These are phyloP conservation scores for Corbicula japonica DNA, from an alignment of 2,888 invertebrate genomes.

Conservation along the genomic window DNA sequence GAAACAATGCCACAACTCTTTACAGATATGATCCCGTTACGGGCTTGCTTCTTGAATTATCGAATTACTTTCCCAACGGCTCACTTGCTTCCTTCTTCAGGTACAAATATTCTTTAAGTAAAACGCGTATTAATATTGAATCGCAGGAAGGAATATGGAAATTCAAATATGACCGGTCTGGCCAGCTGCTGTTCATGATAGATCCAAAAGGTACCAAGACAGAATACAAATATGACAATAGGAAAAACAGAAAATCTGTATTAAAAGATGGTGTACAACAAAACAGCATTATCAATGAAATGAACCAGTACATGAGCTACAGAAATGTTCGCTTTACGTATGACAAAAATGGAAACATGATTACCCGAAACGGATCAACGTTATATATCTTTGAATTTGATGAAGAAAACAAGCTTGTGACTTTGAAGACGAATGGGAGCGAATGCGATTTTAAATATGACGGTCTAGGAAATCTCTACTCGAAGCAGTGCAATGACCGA, in stretches of 20 bases:
- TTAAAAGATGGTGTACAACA: background rate
- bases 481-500: slow-evolving; percentile 4
- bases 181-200: slow-evolving; percentile 26
- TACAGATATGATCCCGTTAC: slow-evolving; percentile 2
- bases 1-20: slow-evolving; percentile 14
- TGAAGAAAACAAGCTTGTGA: slow-evolving; percentile 26
- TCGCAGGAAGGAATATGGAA: slow-evolving; percentile 32
- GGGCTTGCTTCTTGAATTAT: slow-evolving; percentile 10
- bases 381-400: background rate
- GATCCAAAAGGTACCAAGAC: slow-evolving; percentile 13
- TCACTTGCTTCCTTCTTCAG: slow-evolving; percentile 28
- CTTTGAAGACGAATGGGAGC: background rate
- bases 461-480: slow-evolving; percentile 11
- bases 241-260: slow-evolving; percentile 15
- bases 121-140: slow-evolving; percentile 7
- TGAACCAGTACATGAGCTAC: slow-evolving; percentile 14
- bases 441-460: slow-evolving; percentile 20
- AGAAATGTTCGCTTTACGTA: background rate
- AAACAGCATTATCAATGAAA: background rate
- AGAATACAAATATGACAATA: slow-evolving; percentile 9
- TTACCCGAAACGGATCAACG: background rate
- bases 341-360: slow-evolving; percentile 28
- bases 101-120: slow-evolving; percentile 23
- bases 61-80: slow-evolving; percentile 27
- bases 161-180: slow-evolving; percentile 30